Percentiles rank a stretch among this genome's conserved stretches.
phyloP scores from a whole-genome alignment of 2,113 vertebrate genomes.

The Hyperopisus bebe region DNA sequence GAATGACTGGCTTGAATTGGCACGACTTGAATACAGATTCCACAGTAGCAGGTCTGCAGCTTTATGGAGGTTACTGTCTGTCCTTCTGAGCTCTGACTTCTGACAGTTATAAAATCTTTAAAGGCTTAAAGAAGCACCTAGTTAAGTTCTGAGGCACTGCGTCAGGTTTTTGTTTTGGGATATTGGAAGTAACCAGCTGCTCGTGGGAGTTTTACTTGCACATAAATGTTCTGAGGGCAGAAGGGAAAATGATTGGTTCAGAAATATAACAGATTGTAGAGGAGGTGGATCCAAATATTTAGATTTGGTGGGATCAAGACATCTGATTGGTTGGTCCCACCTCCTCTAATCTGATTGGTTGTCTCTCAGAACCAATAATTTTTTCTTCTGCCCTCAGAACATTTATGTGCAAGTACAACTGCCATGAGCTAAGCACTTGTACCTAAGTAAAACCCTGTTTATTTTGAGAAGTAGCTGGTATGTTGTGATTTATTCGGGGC shows the following conservation, averaged over 20 bases:
- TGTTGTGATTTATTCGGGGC: not conserved
- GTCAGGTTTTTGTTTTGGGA: not conserved
- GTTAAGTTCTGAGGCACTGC: not conserved
- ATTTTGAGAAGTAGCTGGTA: not conserved
- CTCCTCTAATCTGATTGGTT: no score
- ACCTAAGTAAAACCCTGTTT: not conserved
- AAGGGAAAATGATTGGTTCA: no score
- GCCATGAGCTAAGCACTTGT: not conserved
- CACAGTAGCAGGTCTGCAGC: not conserved
- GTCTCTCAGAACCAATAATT: no score
- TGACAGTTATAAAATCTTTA: not conserved
- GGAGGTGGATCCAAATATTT: no score
- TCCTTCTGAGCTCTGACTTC: not conserved
- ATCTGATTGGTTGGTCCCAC: no score
- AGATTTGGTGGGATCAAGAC: no score
- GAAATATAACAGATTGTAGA: no score
- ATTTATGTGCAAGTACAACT: no score
- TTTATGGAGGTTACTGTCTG: not conserved
- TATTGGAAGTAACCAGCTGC: not conserved
- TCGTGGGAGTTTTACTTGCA: no score
- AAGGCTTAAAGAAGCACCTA: not conserved
- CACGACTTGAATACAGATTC: not conserved
- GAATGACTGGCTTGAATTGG: not conserved
- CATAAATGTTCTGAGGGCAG: no score
- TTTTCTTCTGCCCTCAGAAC: no score